phyloP scores from a whole-genome alignment of 2,888 invertebrate species.

The Acrobasis consociella region DNA sequence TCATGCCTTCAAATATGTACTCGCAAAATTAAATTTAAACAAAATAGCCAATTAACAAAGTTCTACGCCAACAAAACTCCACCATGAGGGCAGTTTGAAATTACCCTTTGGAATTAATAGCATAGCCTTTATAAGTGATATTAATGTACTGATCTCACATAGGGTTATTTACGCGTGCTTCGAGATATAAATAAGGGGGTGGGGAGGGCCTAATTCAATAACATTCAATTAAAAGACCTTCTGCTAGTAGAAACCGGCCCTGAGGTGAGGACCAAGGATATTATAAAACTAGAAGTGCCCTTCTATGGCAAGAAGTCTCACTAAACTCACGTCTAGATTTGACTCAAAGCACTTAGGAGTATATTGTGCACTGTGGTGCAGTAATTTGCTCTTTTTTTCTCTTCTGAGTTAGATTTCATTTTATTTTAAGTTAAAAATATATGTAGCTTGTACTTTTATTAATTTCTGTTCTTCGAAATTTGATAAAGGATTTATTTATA shows the following conservation, averaged over 20 bases:
- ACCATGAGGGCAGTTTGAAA: neutral
- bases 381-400: too few relatives aligned
- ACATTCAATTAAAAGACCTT: slow-evolving; percentile 69
- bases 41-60: neutral
- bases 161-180: slow-evolving; percentile 28
- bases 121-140: slow-evolving; percentile 20
- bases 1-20: neutral
- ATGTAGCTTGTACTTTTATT: too few relatives aligned
- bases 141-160: slow-evolving; percentile 31
- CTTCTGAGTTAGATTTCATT: too few relatives aligned
- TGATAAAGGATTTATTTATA: too few relatives aligned
- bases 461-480: too few relatives aligned
- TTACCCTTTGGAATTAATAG: slow-evolving; percentile 7
- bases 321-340: too few relatives aligned
- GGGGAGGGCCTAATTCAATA: slow-evolving; percentile 72
- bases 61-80: neutral
- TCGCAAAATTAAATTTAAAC: neutral
- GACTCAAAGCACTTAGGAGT: too few relatives aligned
- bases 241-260: slow-evolving; percentile 59
- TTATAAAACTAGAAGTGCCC: slow-evolving; percentile 32
- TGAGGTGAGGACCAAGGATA: slow-evolving; percentile 31
- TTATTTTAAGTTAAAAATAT: too few relatives aligned
- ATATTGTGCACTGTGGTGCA: too few relatives aligned
- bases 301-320: neutral
- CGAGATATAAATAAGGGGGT: slow-evolving; percentile 34